A percentile compares a stretch with the other conserved stretches of the same genome.
phyloP scores from a whole-genome alignment of 2,888 invertebrate species.

The Orchesellides sinensis region DNA sequence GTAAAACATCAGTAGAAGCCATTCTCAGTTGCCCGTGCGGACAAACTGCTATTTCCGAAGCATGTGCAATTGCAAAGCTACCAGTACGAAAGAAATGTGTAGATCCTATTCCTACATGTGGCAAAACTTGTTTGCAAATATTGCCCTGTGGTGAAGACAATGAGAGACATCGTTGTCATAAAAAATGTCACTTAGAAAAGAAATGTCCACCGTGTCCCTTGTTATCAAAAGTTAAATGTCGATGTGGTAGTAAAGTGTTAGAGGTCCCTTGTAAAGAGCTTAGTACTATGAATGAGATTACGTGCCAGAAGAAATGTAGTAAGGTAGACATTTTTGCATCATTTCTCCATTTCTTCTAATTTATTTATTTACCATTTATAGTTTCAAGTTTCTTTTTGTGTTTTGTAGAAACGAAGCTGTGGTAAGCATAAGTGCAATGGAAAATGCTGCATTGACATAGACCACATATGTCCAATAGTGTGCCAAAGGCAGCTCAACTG shows the following conservation, averaged over 20 bases:
- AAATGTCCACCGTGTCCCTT: slow-evolving; percentile 87
- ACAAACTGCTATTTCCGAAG: slow-evolving; percentile 80
- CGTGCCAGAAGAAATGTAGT: slow-evolving; percentile 93
- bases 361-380: no score
- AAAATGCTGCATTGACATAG: slow-evolving; percentile 90
- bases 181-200: slow-evolving; percentile 83
- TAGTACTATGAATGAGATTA: slow-evolving; percentile 84
- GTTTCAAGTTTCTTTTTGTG: slow-evolving; percentile 28
- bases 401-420: slow-evolving; percentile 85
- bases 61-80: slow-evolving; percentile 76
- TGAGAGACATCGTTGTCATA: slow-evolving; percentile 84
- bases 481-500: slow-evolving; percentile 91
- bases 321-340: slow-evolving; percentile 80
- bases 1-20: slow-evolving; percentile 81
- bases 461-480: slow-evolving; percentile 90
- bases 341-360: not conserved
- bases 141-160: slow-evolving; percentile 84
- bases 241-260: slow-evolving; percentile 90
- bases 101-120: slow-evolving; percentile 90
- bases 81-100: slow-evolving; percentile 82
- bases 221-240: slow-evolving; percentile 86
- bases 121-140: slow-evolving; percentile 81
- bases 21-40: slow-evolving; percentile 88
- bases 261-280: slow-evolving; percentile 87
- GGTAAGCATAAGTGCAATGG: slow-evolving; percentile 94